Base-by-base conservation (phyloP, 92 coral and sea anemone genomes). In the Epizoanthus illoricatus region DNA sequence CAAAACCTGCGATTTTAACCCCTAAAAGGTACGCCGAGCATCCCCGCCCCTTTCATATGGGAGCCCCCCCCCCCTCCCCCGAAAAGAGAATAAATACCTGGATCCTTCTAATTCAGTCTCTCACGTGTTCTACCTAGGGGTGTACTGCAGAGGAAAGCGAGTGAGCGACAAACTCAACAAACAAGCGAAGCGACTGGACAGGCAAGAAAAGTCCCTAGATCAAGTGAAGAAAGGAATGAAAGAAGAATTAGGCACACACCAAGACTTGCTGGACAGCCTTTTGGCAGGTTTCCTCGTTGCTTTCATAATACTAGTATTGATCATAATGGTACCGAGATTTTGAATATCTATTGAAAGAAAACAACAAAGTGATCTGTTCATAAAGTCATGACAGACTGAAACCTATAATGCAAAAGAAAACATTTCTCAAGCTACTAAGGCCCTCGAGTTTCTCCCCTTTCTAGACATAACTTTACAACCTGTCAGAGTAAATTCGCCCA, bases 61-160 rank as follows among this genome's bases (percentile, higher is more conserved):
- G n/a, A n/a, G n/a, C n/a, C n/a, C n/a, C n/a, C n/a, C n/a, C n/a
- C n/a, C n/a, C n/a, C n/a, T n/a, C n/a, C n/a, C n/a, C n/a, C n/a
- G 36, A 28, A 28, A 28, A 28, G 36, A 3, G 7, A 45, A 6
- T 11, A 45, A 45, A 45, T 45, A 45, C 7, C 52, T 45, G 9
- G 52, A 45, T 11, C 9, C 11, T 45, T 45, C 52, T 45, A 45
- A 45, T 45, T 45, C 52, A 45, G 9, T 45, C 52, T 9, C 52
- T 11, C 52, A 11, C 9, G 10, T 45, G 10, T 45, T 6, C 1
- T 45, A 45, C 20, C 18, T 16, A 74, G 79, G 79, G 33, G 64
- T 74, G 65, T 74, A 74, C 79, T 74, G 79, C 8, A 55, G 79
- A 74, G 79, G 79, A 12, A 74, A 52, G 21, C 79, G 8, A 16